Evolutionary conservation across 2,888 invertebrate genomes (phyloP).

Genomic region (Cheilosia scutellata): DNA sequence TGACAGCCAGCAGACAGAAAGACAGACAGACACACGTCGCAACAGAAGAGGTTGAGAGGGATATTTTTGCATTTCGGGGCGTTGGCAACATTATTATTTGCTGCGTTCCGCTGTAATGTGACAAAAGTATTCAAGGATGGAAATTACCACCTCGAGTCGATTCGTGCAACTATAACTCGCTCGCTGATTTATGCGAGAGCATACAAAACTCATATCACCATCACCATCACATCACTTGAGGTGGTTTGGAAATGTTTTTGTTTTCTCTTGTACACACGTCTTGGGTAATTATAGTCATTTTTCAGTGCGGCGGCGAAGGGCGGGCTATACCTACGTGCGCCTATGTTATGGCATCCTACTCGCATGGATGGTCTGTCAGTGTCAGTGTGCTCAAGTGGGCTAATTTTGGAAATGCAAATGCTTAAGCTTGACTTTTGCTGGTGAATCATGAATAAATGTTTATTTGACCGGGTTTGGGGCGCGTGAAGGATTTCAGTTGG

Average conservation of each 20-base stretch:
- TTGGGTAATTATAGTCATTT: slow-evolving; percentile 47
- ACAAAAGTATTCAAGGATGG: slow-evolving; percentile 55
- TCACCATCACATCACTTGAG: slow-evolving; percentile 20
- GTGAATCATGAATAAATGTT: slow-evolving; percentile 29
- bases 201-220: slow-evolving; percentile 12
- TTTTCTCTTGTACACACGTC: slow-evolving; percentile 37
- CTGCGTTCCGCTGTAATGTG: slow-evolving; percentile 44
- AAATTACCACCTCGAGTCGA: slow-evolving; percentile 18
- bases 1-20: slow-evolving; percentile 24
- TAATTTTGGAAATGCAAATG: slow-evolving; percentile 60
- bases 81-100: slow-evolving; percentile 54
- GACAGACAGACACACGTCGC: slow-evolving; percentile 6
- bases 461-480: slow-evolving; percentile 40
- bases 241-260: slow-evolving; percentile 20
- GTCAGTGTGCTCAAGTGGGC: slow-evolving; percentile 19
- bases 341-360: slow-evolving; percentile 30
- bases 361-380: neutral
- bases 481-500: slow-evolving; percentile 9
- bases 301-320: slow-evolving; percentile 18
- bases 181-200: slow-evolving; percentile 60
- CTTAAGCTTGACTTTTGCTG: slow-evolving; percentile 15
- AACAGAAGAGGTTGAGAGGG: slow-evolving; percentile 15
- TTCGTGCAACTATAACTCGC: neutral
- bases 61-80: slow-evolving; percentile 64
- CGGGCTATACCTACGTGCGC: slow-evolving; percentile 8